Evolutionary conservation across 2,797 vertebrate genomes (phyloP), one percentile per base, ranked within the genome.

Genomic region (Cephalopachus bancanus): DNA sequence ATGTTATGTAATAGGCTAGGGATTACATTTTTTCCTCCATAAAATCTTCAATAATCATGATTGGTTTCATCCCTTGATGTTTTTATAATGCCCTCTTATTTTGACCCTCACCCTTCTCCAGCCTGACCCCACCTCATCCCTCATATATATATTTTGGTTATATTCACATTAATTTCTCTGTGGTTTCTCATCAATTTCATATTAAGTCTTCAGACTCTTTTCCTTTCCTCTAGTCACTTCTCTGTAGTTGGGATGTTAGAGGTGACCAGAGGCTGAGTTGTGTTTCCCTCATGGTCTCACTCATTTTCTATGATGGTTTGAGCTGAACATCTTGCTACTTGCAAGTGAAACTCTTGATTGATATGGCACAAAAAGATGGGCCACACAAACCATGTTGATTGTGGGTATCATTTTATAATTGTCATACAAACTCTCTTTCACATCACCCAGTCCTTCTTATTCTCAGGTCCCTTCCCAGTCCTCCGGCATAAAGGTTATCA

Each of bases 21-120:
- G 11, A 83, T 88, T 53, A 91, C 83, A 93, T 67, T 3, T 10
- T 15, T 74, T 79, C 65, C 57, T 78, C 49, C 7, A 74, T 51
- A 17, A 88, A 91, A 80, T 87, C 24, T 65, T 95, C 14, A 76
- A 55, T 88, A 85, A 53, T 65, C 49, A 67, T 84, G 7, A 55
- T 65, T 30, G 78, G 22, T 86, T 28, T 90, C 49, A 81, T 92
- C 85, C 28, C 14, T 78, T 11, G 67, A 10, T 65, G 51, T 3
- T 67, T 74, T 60, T 37, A 65, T n/a, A 71, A 71, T 30, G 5
- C 19, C 20, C 80, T 94, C 12, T 15, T 53, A 51, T 62, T 62
- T 81, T 30, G 44, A 11, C 19, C 10, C 5, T 3, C 53, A 69
- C 49, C 12, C 4, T 93, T 67, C 49, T 85, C 57, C 8, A 72